Percentiles rank a stretch among this genome's conserved stretches.
phyloP scores from a whole-genome alignment of 2,113 vertebrate genomes.

The Azemiops feae region DNA sequence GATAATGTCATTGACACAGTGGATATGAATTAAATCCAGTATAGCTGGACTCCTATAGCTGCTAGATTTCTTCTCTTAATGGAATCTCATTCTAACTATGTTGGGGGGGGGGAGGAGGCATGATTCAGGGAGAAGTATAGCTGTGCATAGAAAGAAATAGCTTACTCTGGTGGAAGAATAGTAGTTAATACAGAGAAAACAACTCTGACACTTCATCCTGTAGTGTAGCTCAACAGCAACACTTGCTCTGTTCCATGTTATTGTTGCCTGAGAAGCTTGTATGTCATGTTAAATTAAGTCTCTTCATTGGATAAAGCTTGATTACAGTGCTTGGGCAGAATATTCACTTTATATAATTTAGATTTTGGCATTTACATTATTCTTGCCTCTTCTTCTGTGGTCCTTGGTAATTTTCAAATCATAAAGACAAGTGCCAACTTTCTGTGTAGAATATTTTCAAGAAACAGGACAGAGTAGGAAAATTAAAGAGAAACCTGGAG shows the following conservation, averaged over 20 bases:
- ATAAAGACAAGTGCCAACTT: background rate
- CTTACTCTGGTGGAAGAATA: background rate
- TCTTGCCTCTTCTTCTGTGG: background rate
- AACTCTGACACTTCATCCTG: background rate
- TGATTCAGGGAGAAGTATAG: background rate
- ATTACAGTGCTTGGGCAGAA: background rate
- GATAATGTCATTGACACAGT: background rate
- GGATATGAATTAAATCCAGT: background rate
- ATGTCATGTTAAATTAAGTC: background rate
- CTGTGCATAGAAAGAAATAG: background rate
- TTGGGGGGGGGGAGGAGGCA: too few species aligned
- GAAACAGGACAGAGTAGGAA: too few species aligned
- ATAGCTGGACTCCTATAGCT: background rate
- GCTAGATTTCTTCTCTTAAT: background rate
- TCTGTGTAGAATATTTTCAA: background rate
- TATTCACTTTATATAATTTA: background rate
- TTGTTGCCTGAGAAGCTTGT: background rate
- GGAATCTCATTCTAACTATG: background rate
- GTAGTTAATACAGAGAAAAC: background rate
- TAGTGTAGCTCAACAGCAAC: background rate
- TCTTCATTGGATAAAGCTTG: background rate
- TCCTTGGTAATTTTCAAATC: background rate
- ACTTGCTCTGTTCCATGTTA: background rate
- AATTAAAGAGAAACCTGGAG: background rate
- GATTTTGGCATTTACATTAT: background rate